Evolutionary conservation across 2,113 vertebrate species (phyloP).

Genomic region (Polyodon spathula): DNA sequence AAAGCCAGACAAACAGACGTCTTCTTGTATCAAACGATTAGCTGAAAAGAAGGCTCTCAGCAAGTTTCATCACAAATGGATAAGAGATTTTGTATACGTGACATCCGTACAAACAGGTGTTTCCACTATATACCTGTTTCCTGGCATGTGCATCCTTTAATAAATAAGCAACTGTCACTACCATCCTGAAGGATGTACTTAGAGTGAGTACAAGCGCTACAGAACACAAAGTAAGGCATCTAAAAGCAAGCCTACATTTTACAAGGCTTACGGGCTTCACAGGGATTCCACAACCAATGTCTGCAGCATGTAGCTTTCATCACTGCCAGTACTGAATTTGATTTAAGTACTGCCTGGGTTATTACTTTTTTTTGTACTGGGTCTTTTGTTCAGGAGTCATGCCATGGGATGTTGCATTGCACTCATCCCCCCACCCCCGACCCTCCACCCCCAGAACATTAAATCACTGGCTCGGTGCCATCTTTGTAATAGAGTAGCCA

Average conservation of each 20-base stretch:
- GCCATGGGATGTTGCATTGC: slow-evolving; percentile 53
- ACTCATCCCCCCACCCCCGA: slow-evolving; percentile 32
- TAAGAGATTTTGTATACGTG: no score
- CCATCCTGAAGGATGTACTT: not conserved
- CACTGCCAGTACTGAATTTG: not conserved
- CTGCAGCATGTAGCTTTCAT: not conserved
- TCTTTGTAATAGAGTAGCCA: slow-evolving; percentile 56
- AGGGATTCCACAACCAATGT: not conserved
- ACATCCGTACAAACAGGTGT: no score
- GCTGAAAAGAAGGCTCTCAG: no score
- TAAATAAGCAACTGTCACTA: not conserved
- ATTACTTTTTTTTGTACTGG: not conserved
- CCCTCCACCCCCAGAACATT: slow-evolving; percentile 19
- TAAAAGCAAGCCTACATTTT: not conserved
- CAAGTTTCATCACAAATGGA: no score
- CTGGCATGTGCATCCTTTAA: no score
- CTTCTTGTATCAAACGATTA: no score
- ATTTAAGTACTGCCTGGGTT: not conserved
- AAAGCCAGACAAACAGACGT: no score
- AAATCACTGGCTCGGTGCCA: slow-evolving; percentile 54
- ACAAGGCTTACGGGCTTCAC: not conserved
- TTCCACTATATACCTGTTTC: no score
- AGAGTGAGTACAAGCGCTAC: not conserved
- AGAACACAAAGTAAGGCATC: not conserved
- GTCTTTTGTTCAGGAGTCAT: slow-evolving; percentile 25